phyloP scores from a whole-genome alignment of 2,797 vertebrate species.

The Calcarius lapponicus region DNA sequence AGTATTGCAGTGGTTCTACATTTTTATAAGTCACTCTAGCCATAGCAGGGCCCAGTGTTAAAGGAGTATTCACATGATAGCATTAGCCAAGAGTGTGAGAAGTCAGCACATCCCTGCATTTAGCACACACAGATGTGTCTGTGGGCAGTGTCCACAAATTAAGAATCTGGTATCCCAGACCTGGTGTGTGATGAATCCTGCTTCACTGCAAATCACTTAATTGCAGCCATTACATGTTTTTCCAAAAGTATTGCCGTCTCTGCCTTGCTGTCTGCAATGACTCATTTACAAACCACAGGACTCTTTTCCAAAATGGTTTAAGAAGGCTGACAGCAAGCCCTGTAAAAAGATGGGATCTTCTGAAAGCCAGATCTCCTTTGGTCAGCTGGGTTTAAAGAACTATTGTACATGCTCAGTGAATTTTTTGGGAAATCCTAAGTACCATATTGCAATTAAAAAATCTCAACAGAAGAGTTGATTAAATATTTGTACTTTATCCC shows the following conservation, averaged over 20 bases:
- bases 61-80: not conserved
- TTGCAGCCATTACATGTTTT: not conserved
- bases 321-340: not conserved
- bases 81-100: not conserved
- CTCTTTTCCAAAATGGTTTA: not conserved
- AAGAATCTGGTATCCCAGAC: not conserved
- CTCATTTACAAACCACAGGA: not conserved
- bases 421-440: not conserved
- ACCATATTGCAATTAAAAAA: not conserved
- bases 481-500: not conserved
- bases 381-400: not conserved
- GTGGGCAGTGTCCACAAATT: not conserved
- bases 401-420: not conserved
- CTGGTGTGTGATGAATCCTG: not conserved
- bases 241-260: not conserved
- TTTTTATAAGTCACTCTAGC: not conserved
- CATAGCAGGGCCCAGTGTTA: not conserved
- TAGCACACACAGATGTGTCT: not conserved
- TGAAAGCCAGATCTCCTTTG: not conserved
- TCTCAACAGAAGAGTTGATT: not conserved
- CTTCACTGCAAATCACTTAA: not conserved
- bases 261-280: not conserved
- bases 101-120: not conserved
- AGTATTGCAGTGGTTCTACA: not conserved
- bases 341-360: not conserved